Evolutionary conservation across 2,797 vertebrate species (phyloP).

Genomic region (Pseudochirops corinnae): DNA sequence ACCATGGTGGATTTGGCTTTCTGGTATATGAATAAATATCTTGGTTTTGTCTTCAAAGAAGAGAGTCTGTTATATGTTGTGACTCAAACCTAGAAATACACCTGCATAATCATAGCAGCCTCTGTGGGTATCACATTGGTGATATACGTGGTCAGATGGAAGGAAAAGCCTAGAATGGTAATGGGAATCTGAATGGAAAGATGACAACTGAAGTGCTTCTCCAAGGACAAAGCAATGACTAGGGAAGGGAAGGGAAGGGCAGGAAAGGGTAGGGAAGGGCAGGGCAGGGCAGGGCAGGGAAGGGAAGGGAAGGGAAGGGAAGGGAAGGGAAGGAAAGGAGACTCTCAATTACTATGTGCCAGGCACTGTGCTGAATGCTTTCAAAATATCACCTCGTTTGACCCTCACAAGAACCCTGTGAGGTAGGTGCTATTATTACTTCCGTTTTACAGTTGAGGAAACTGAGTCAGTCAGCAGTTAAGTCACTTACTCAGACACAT

Average conservation of each 20-base stretch:
- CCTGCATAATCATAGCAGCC: too few species aligned
- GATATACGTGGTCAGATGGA: neutral
- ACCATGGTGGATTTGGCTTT: too few species aligned
- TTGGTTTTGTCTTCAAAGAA: too few species aligned
- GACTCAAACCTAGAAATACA: too few species aligned
- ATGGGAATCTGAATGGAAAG: neutral
- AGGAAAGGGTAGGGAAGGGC: neutral
- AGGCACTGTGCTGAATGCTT: neutral
- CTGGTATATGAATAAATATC: too few species aligned
- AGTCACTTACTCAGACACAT: neutral
- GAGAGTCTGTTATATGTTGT: too few species aligned
- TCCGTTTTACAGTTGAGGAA: neutral
- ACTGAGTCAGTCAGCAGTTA: neutral
- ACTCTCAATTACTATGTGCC: neutral
- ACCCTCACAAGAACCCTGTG: neutral
- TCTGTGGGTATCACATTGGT: too few species aligned
- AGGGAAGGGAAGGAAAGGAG: neutral
- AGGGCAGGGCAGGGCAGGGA: neutral
- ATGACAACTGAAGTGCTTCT: neutral
- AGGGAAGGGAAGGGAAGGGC: neutral
- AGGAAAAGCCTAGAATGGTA: neutral
- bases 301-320: neutral
- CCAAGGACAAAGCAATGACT: neutral
- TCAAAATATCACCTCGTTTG: neutral
- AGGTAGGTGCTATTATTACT: neutral